These are phyloP conservation scores for Nyctibius bracteatus DNA, from an alignment of 2,113 vertebrate species.

Conservation along the genomic window DNA sequence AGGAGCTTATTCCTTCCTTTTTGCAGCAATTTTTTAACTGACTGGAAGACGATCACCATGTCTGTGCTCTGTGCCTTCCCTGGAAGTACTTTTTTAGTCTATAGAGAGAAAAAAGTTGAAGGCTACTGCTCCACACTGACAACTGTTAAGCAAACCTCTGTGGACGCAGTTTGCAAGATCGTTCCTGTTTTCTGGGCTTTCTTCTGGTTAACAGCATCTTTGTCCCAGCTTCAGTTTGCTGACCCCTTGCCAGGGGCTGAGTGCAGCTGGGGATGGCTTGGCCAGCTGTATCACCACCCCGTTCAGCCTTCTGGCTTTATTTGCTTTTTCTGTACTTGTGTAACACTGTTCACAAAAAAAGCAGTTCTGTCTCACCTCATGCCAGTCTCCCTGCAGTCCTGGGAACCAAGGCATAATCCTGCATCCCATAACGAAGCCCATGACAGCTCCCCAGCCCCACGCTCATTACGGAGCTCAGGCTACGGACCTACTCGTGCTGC, in stretches of 20 bases:
- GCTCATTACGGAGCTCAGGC: background rate
- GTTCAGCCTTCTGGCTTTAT: background rate
- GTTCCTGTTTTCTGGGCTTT: background rate
- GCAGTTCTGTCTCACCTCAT: background rate
- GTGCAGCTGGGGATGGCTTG: background rate
- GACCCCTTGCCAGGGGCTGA: background rate
- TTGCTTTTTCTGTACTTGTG: background rate
- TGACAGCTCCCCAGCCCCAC: background rate
- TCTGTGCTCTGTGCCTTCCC: background rate
- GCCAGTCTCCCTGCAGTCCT: background rate
- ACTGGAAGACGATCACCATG: background rate
- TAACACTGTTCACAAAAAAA: background rate
- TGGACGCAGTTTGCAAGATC: background rate
- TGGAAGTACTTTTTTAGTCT: background rate
- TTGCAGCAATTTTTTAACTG: background rate
- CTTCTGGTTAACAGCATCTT: background rate
- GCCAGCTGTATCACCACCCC: background rate
- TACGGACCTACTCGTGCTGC: accelerated
- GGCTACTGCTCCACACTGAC: background rate
- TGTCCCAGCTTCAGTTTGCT: background rate
- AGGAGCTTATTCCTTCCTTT: background rate
- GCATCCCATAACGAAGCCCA: background rate
- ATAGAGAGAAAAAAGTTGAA: background rate
- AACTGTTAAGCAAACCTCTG: background rate
- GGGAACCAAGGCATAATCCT: background rate